Percentiles rank a stretch among this genome's conserved stretches.
Evolutionary conservation across 2,888 invertebrate genomes (phyloP).

Genomic region (Megaustenia siamemsis): DNA sequence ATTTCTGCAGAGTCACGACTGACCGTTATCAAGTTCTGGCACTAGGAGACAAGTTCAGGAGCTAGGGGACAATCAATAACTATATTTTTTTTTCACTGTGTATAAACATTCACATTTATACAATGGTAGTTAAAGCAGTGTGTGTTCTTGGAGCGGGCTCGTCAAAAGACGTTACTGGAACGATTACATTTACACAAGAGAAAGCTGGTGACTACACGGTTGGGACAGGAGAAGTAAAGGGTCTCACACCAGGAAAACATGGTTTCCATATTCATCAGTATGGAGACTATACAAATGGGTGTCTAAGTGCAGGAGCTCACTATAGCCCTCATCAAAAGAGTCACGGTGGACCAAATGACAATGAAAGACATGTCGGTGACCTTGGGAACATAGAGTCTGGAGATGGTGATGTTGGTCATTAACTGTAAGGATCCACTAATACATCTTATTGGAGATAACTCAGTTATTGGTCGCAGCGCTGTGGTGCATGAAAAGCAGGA

Average conservation of each 20-base stretch:
- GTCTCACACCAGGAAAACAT: conserved; percentile 88
- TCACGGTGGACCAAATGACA: conserved; percentile 90
- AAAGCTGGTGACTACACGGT: conserved; percentile 72
- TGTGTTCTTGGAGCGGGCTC: conserved; percentile 48
- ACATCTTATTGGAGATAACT: conserved; percentile 73
- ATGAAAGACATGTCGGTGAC: conserved; percentile 91
- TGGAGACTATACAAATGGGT: conserved; percentile 94
- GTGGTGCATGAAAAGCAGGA: conserved; percentile 92
- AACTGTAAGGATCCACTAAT: conserved; percentile 73
- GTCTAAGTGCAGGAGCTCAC: conserved; percentile 96
- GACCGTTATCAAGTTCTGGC: no score
- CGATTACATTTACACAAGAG: conserved; percentile 53
- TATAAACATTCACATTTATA: no score
- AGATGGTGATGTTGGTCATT: conserved; percentile 68
- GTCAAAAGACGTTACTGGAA: conserved; percentile 22
- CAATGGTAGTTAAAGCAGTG: conserved; percentile 50
- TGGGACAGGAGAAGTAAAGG: conserved; percentile 90
- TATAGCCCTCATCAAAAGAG: conserved; percentile 89
- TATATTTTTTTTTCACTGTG: no score
- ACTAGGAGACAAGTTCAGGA: no score
- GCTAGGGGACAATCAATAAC: no score
- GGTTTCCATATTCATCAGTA: conserved; percentile 98
- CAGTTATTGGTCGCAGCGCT: conserved; percentile 64
- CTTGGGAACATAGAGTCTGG: conserved; percentile 84
- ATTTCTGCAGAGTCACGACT: no score